Evolutionary conservation across 2,113 vertebrate genomes (phyloP).

Genomic region (Catharus minimus): DNA sequence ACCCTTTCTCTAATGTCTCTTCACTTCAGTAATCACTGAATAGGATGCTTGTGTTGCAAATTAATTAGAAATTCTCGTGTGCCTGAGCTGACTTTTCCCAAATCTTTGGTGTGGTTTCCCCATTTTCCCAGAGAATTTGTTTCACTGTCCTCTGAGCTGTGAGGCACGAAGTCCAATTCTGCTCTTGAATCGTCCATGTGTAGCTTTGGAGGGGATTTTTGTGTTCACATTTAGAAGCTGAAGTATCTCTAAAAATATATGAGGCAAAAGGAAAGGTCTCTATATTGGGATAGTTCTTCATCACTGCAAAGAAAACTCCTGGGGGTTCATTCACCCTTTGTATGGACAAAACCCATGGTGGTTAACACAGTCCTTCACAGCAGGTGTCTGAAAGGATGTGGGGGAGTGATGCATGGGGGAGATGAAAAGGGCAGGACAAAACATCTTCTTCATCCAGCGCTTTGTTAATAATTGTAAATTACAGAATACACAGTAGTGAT

Average conservation of each 20-base stretch:
- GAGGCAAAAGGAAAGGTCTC: background rate
- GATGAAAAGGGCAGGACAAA: background rate
- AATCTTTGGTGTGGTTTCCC: background rate
- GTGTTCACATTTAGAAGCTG: background rate
- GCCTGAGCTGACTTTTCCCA: background rate
- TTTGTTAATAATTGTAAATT: background rate
- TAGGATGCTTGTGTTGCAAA: conserved; percentile 30
- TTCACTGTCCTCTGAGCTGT: background rate
- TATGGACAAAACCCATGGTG: background rate
- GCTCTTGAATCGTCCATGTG: background rate
- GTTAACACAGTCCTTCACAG: background rate
- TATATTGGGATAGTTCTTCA: background rate
- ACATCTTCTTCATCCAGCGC: background rate
- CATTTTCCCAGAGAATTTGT: background rate
- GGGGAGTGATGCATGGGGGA: background rate
- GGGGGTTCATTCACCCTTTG: background rate
- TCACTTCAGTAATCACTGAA: conserved; percentile 55
- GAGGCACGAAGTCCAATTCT: background rate
- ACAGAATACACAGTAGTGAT: background rate
- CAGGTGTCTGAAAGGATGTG: background rate
- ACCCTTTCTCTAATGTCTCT: conserved; percentile 38
- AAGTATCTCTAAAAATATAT: background rate
- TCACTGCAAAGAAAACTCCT: background rate
- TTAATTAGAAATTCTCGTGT: conserved; percentile 24
- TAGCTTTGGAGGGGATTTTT: background rate